Conservation (phyloP, 2,888 invertebrate genomes). For the Microdon myrmicae region DNA sequence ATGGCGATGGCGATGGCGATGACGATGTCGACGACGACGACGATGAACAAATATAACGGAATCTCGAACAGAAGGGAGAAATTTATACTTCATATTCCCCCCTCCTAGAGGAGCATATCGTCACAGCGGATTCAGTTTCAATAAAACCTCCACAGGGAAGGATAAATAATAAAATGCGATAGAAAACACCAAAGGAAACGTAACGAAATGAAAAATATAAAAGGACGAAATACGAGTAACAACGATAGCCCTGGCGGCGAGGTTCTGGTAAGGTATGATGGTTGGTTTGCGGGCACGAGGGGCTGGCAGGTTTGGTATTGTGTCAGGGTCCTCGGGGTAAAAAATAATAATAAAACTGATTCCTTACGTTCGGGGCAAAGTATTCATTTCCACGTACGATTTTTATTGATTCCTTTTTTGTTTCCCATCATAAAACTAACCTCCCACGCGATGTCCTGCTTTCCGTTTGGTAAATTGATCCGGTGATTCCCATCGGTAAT, state of each 20-base stretch:
- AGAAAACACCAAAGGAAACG: too few relatives aligned
- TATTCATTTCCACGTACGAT: conserved; percentile 1
- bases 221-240: conserved; percentile 6
- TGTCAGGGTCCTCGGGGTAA: too few relatives aligned
- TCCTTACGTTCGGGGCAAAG: not conserved
- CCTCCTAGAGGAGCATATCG: not conserved
- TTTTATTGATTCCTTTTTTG: conserved; percentile 22
- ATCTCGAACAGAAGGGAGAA: conserved; percentile 12
- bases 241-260: too few relatives aligned
- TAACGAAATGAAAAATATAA: conserved; percentile 1
- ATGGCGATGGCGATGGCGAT: not conserved
- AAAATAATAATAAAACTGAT: not conserved
- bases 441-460: conserved; percentile 6
- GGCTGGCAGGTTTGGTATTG: too few relatives aligned
- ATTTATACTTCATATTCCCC: conserved; percentile 16
- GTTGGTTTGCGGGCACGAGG: too few relatives aligned
- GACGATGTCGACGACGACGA: not conserved
- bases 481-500: conserved; percentile 1
- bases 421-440: not conserved
- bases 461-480: not conserved
- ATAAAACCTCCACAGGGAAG: conserved; percentile 19
- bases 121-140: conserved; percentile 18
- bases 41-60: conserved; percentile 22
- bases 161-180: conserved; percentile 39
- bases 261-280: too few relatives aligned